A percentile compares a stretch with the other conserved stretches of the same genome.
Evolutionary conservation across 2,113 vertebrate genomes (phyloP).

Genomic region (Thunnus maccoyii): DNA sequence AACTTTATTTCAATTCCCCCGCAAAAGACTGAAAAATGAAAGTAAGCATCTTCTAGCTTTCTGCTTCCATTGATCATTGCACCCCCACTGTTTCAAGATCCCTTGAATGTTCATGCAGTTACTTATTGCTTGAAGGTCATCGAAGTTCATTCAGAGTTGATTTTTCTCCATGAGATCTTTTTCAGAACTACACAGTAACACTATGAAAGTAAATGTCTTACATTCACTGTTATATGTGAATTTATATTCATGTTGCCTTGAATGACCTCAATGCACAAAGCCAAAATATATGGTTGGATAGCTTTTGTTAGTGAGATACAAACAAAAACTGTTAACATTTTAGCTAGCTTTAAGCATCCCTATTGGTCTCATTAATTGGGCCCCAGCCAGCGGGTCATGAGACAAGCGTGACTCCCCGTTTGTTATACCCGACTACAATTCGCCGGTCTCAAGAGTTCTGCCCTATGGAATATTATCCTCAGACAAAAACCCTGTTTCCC

Average conservation of each 20-base stretch:
- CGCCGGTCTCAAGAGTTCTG: slow-evolving; percentile 61
- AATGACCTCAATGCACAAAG: background rate
- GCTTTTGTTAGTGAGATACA: background rate
- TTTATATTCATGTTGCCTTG: background rate
- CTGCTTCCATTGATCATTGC: slow-evolving; percentile 5
- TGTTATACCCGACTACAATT: slow-evolving; percentile 43
- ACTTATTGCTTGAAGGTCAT: slow-evolving; percentile 51
- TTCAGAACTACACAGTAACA: background rate
- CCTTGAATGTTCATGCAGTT: slow-evolving; percentile 32
- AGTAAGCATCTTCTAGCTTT: slow-evolving; percentile 27
- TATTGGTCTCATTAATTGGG: slow-evolving; percentile 66
- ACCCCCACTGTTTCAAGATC: slow-evolving; percentile 25
- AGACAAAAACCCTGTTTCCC: slow-evolving; percentile 76
- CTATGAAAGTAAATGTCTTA: background rate
- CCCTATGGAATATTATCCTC: slow-evolving; percentile 74
- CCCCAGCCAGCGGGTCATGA: slow-evolving; percentile 37
- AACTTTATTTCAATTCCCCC: slow-evolving; percentile 21
- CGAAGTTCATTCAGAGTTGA: slow-evolving; percentile 30
- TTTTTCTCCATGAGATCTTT: slow-evolving; percentile 7
- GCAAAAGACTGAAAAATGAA: slow-evolving; percentile 18
- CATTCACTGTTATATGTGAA: background rate
- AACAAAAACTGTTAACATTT: slow-evolving; percentile 30
- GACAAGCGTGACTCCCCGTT: slow-evolving; percentile 51
- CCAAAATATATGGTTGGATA: background rate
- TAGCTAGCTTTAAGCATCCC: slow-evolving; percentile 33